Base-by-base conservation (phyloP, 2,113 vertebrate species). In the Brachyistius frenatus region DNA sequence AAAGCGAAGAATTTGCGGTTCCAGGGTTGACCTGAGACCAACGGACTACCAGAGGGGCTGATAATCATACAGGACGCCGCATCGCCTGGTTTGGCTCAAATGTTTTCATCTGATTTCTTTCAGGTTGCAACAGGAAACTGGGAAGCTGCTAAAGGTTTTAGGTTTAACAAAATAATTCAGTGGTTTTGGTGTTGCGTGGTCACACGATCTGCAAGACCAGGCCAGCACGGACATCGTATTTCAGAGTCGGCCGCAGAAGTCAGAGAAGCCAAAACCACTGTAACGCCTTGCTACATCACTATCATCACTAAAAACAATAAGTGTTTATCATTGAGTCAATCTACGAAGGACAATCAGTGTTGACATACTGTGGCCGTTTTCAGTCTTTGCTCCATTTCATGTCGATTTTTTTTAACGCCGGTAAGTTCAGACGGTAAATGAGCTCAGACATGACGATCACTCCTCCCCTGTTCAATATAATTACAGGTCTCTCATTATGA, bases 1-100 rank as follows among this genome's bases (percentile, higher is more conserved):
- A 60, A 64, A 85, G 57, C n/a, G 14, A 41, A 50, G 60, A 53
- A 64, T 62, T 30, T 70, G 39, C 8, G 41, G 63, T 76, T 41
- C 53, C 44, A 58, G 47, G 36, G 47, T 57, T 13, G 35, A 80
- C 52, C 32, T 37, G 8, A 16, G 39, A 71, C 23, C 36, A 31
- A 35, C 35, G n/a, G 32, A 52, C 23, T 31, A 73, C 31, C 60
- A 63, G 44, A 70, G 8, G 4, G 8, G 37, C 15, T 3, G 3
- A 68, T 73, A 32, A 46, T 66, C 35, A 55, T 0, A 46, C 23
- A 23, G 23, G 23, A 23, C 52, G 44, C 54, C 33, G 50, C 47
- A n/a, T 57, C 6, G 1, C 35, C 54, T 76, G 68, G 73, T 62
- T 52, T 30, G 44, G 5, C 47, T 76, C 37, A 30, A 23, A 23